These are phyloP conservation scores for Coenonympha glycerion DNA, from an alignment of 2,888 invertebrate species.

Conservation along the genomic window DNA sequence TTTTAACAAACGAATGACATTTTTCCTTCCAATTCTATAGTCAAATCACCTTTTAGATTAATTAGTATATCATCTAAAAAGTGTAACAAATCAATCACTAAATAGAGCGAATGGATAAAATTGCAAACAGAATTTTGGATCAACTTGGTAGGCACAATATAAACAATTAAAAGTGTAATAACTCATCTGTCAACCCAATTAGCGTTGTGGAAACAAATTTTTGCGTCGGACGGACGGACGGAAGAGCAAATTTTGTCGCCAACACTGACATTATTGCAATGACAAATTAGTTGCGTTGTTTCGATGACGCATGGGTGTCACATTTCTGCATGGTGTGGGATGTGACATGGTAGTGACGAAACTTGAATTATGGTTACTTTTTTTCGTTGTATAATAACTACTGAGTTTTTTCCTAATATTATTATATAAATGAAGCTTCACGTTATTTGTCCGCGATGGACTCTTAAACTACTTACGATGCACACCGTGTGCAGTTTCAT, in stretches of 20 bases:
- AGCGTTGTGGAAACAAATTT: conserved; percentile 45
- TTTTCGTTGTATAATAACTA: no score
- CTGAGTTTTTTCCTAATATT: no score
- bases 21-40: no score
- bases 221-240: conserved; percentile 34
- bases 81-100: no score
- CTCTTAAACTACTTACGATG: no score
- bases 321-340: neutral
- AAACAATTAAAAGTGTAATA: conserved; percentile 51
- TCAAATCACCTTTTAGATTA: no score
- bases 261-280: conserved; percentile 11
- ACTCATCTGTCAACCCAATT: conserved; percentile 54
- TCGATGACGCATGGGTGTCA: conserved; percentile 13
- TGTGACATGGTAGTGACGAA: neutral
- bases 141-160: conserved; percentile 45
- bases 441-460: no score
- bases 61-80: no score
- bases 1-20: no score
- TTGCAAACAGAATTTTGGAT: conserved; percentile 40
- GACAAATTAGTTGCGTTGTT: conserved; percentile 20
- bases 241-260: conserved; percentile 33
- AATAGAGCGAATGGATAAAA: conserved; percentile 27
- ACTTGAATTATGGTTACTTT: no score
- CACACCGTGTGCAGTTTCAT: no score
- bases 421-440: no score